phyloP scores from a whole-genome alignment of 2,888 invertebrate species.

The Agriotes lineatus region DNA sequence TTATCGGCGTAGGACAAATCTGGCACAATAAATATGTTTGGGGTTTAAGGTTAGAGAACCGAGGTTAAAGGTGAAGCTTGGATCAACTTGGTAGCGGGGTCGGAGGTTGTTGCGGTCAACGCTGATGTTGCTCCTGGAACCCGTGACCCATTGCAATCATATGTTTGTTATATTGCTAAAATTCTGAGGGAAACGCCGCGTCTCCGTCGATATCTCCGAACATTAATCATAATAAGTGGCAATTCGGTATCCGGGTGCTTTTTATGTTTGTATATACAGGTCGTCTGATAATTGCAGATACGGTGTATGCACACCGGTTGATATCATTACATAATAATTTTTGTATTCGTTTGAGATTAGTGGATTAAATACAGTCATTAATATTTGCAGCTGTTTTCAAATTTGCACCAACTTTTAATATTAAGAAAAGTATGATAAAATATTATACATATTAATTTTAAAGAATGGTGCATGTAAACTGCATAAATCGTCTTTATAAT shows the following conservation, averaged over 20 bases:
- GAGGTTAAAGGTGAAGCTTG: constrained; percentile 45
- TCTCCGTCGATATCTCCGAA: background rate
- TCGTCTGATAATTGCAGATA: no score
- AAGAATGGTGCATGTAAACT: no score
- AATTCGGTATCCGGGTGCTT: background rate
- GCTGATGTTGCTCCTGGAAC: constrained; percentile 35
- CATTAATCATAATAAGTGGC: background rate
- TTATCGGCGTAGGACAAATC: constrained; percentile 16
- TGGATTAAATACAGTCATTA: no score
- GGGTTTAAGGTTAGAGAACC: constrained; percentile 36
- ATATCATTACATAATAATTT: no score
- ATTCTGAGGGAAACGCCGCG: background rate
- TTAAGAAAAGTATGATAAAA: no score
- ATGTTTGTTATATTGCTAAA: background rate
- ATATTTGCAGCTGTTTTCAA: no score
- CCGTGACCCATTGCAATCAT: constrained; percentile 22
- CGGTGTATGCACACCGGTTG: no score
- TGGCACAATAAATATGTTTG: constrained; percentile 20
- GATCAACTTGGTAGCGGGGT: constrained; percentile 34
- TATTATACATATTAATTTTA: no score
- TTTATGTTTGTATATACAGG: background rate
- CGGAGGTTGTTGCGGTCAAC: constrained; percentile 46
- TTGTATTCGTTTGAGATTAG: no score
- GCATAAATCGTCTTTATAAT: background rate
- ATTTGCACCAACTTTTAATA: no score